A percentile compares a stretch with the other conserved stretches of the same genome.
These are phyloP conservation scores for Spinibarbus caldwelli DNA, from an alignment of 2,797 vertebrate species.

Conservation along the genomic window DNA sequence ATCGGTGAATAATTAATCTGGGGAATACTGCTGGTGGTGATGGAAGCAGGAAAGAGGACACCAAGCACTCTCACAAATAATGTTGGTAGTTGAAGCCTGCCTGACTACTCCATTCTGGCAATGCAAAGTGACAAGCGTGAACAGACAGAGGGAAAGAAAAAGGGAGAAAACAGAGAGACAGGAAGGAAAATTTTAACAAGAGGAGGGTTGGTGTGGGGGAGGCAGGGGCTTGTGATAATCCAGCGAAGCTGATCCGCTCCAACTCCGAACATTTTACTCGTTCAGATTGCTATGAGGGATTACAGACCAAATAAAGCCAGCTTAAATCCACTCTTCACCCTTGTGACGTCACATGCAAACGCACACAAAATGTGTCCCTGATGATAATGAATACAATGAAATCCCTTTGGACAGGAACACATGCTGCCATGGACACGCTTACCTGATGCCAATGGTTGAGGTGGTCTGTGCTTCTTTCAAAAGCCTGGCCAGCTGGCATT, in stretches of 20 bases:
- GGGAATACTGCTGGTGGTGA: conserved; percentile 81
- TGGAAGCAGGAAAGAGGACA: conserved; percentile 74
- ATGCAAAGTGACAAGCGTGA: conserved; percentile 63
- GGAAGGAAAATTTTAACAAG: conserved; percentile 47
- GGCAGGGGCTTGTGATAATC: conserved; percentile 81
- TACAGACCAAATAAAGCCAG: conserved; percentile 94
- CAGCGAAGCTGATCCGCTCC: conserved; percentile 83
- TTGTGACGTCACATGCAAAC: conserved; percentile 83
- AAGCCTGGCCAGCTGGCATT: conserved; percentile 52
- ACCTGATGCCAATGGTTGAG: conserved; percentile 67
- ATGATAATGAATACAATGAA: conserved; percentile 49
- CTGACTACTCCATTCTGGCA: conserved; percentile 66
- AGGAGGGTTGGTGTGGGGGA: conserved; percentile 69
- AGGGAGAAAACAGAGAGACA: conserved; percentile 49
- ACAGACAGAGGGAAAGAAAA: conserved; percentile 53
- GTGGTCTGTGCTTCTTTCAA: conserved; percentile 65
- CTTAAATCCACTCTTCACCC: conserved; percentile 86
- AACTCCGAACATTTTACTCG: conserved; percentile 79
- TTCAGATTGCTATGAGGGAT: conserved; percentile 89
- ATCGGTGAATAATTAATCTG: conserved; percentile 94
- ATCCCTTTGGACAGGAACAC: conserved; percentile 6
- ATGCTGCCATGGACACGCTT: conserved; percentile 61
- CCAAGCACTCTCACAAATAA: conserved; percentile 68
- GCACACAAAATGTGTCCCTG: conserved; percentile 55
- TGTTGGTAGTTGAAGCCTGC: conserved; percentile 65